Base-by-base conservation (phyloP, 2,797 vertebrate genomes). In the Muscicapa striata region DNA sequence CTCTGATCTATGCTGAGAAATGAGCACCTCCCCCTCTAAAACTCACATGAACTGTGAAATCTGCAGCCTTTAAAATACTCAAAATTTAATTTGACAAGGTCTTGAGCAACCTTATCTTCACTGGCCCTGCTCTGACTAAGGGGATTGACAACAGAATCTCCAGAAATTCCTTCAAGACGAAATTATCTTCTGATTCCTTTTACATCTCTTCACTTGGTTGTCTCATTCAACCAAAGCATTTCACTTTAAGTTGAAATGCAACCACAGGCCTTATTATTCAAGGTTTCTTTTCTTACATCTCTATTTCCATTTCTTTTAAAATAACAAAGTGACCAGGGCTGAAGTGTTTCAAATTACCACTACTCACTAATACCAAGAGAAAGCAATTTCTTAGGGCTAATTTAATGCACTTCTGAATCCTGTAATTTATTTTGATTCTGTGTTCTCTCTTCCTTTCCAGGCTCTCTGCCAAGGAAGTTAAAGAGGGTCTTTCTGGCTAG, bases 401-500 rank as follows among this genome's bases (percentile, higher is more conserved):
- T 94, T 94, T 94, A 96, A 97, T 92, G 77, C 9, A 14, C 62
- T 95, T 95, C 78, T 96, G 89, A 97, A 96, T 95, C 83, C 68
- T 89, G 69, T 91, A 92, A 95, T 94, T 97, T 95, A 93, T 94
- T 96, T 95, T 95, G 87, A 93, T 96, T 94, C 81, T 80, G 57
- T 87, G 73, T 84, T 95, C 78, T 91, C 84, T 89, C 69, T 94
- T 90, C 78, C 76, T 78, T 94, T 89, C 94, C 59, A 92, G 95
- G 94, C 93, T 73, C 40, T 41, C 70, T 96, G 94, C 94, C 96
- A 95, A 89, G 69, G 16, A 84, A 94, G 83, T 84, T 89, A 76
- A 92, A 93, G 79, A 78, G 76, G 54, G 18, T 48, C 74, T 96
- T 94, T 93, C 76, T 94, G 79, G 82, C 69, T 76, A 68, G 41